Evolutionary conservation across 2,797 vertebrate genomes (phyloP).

Genomic region (Gambusia yucatana): DNA sequence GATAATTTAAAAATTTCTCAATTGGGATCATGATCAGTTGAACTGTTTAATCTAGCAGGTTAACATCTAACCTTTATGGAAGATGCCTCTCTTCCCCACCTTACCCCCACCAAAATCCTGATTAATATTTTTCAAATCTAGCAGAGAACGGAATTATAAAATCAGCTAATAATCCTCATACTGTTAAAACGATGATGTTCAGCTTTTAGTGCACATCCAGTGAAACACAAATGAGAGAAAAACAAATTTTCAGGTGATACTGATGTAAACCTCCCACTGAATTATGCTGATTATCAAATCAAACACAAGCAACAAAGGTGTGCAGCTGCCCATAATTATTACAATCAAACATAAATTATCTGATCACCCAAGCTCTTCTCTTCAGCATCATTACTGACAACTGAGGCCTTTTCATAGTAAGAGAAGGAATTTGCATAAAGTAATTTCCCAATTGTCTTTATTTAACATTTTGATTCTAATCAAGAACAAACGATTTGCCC

Average conservation of each 20-base stretch:
- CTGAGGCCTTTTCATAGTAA: not conserved
- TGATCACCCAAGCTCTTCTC: not conserved
- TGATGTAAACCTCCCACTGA: not conserved
- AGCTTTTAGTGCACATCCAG: not conserved
- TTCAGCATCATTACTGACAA: not conserved
- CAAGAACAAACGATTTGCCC: constrained; percentile 43
- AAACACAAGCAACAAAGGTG: not conserved
- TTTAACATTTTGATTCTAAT: constrained; percentile 43
- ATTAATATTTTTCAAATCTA: not conserved
- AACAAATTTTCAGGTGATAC: not conserved
- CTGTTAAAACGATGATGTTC: not conserved
- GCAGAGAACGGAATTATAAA: not conserved
- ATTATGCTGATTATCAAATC: not conserved
- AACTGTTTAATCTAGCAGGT: not conserved
- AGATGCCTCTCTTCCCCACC: not conserved
- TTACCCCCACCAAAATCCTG: not conserved
- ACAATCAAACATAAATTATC: not conserved
- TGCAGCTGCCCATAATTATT: not conserved
- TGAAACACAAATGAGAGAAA: not conserved
- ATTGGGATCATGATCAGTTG: not conserved
- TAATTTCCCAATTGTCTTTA: constrained; percentile 47
- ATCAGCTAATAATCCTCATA: not conserved
- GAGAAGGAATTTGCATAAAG: constrained; percentile 8
- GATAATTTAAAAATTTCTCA: not conserved
- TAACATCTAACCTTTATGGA: not conserved